Base-by-base conservation (phyloP, 2,888 invertebrate species). In the Lasioglossum pauxillum region DNA sequence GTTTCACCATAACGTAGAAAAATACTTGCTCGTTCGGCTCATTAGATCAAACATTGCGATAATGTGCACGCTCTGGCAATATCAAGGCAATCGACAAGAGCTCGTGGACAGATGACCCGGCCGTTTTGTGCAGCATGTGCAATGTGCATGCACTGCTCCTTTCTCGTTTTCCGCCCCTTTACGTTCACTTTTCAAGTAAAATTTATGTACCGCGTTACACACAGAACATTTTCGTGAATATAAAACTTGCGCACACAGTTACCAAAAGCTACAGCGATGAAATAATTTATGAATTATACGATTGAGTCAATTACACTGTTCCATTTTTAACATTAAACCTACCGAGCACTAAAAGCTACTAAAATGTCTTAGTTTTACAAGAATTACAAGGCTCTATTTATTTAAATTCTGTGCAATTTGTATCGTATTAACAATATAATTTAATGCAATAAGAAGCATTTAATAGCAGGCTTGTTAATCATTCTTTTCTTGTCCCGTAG, bases 61-160 rank as follows among this genome's bases (percentile, higher is more conserved):
- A 86, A 87, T 76, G 69, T 77, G 79, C 90, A 90, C 89, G 90
- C 85, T 87, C 89, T 73, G 73, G 74, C 80, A 82, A 79, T 86
- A 90, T 89, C 83, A 81, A 80, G 53, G 86, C 85, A 82, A 89
- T 89, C 88, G 82, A 74, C 76, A 84, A 80, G 78, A 80, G 57
- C 49, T 75, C 44, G 82, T 71, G 75, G 77, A 86, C 75, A 80
- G 72, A 89, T 80, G 75, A 75, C 73, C 78, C 35, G 67, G 49
- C 41, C 73, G 79, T 80, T 89, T 60, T 74, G 23, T 71, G 57
- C 78, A 80, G 76, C 16, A 46, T 85, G 82, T 60, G 60, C 27
- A 12, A 19, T 67, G 67, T 78, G 74, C 46, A 76, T 78, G 73
- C 73, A 73, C 27, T 49, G 49, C 44, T 67, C 27, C 12, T 27